Conservation (phyloP, 2,797 vertebrate species). For the Melanotaenia pygmaea region DNA sequence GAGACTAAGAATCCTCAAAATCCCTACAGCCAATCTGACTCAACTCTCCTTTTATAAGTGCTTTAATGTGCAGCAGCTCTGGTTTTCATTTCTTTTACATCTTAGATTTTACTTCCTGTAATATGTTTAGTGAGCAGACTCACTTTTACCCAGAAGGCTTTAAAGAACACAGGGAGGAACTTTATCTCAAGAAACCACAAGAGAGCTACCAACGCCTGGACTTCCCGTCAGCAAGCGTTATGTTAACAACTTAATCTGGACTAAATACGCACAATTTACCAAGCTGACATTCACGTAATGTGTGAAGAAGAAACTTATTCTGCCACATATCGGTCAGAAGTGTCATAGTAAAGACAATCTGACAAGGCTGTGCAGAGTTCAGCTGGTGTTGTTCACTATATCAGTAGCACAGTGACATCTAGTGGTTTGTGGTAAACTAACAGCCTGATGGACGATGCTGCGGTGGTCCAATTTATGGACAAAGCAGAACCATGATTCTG, state of each 20-base stretch:
- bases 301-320: not conserved
- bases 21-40: not conserved
- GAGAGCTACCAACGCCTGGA: not conserved
- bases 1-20: slow-evolving; percentile 10
- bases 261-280: not conserved
- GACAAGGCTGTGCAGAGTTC: not conserved
- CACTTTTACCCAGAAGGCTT: not conserved
- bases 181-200: not conserved
- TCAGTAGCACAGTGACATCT: slow-evolving; percentile 50
- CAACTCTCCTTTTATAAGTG: not conserved
- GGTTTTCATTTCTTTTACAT: not conserved
- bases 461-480: too few species aligned
- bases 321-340: not conserved
- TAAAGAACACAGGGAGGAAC: slow-evolving; percentile 10
- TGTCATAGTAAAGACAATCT: not conserved
- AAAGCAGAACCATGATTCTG: too few species aligned
- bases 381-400: slow-evolving; percentile 1
- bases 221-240: not conserved
- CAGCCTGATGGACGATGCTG: not conserved
- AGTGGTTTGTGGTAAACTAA: slow-evolving; percentile 43
- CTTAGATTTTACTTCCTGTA: not conserved
- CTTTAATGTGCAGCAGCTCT: not conserved
- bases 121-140: not conserved
- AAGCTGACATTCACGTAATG: not conserved
- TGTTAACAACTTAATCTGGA: fast-evolving